Evolutionary conservation across 2,113 vertebrate genomes (phyloP), one percentile per base, ranked within the genome.

Genomic region (Semicossyphus pulcher): DNA sequence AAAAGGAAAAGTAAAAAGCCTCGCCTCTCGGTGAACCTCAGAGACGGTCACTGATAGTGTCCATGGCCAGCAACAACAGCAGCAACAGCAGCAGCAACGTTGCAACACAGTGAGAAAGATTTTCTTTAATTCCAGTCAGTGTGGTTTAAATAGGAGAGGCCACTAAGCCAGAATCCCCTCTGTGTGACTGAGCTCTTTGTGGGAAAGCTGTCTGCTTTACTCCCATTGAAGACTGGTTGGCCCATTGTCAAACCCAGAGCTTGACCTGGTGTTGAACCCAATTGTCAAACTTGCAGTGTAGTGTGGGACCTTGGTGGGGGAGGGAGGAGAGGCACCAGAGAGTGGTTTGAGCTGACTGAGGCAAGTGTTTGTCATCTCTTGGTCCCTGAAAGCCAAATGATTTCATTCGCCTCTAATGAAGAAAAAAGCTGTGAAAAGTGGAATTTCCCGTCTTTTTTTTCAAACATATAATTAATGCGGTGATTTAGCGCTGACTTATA

Each of bases 181-280:
- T 92, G 89, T 91, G 91, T 91, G 83, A 90, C 86, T 78, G 88
- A 89, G 88, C 80, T 88, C 89, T 93, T 92, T 93, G 89, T 92
- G 92, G 89, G 89, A 92, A 92, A 86, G 88, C 91, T 90, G 93
- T 92, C 91, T 91, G 85, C 90, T 92, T 87, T 93, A 93, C 95
- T 97, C 94, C 95, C 94, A 96, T 96, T 97, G 96, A 97, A 96
- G 97, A 95, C 93, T 94, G 96, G 94, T 95, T 97, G 97, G 97
- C 95, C 85, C 78, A 59, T 86, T 91, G 97, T 98, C 97, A 99
- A 96, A 92, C 94, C 94, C 95, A 92, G 89, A 94, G 96, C 93
- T 94, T 99, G 97, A 99, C 97, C 97, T 95, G 91, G 94, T 96
- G 96, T 95, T 99, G 97, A 99, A 99, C 97, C 95, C 95, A 93